Evolutionary conservation across 1,140 invertebrate species (phyloP).

Genomic region (Bombyx mandarina): DNA sequence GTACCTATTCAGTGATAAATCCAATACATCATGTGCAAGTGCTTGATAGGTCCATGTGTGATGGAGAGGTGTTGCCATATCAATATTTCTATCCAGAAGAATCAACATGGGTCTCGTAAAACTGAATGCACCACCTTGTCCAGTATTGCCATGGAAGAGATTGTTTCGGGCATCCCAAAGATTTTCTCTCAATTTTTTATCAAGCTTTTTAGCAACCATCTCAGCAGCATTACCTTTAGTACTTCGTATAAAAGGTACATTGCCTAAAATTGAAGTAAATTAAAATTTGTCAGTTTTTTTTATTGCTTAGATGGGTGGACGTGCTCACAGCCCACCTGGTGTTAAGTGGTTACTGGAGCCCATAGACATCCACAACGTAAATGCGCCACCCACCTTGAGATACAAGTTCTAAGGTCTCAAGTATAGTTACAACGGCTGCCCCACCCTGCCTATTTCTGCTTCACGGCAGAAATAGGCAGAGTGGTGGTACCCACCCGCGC

Average conservation of each 20-base stretch:
- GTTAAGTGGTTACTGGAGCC: too few species aligned
- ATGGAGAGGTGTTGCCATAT: conserved; percentile 97
- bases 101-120: conserved; percentile 95
- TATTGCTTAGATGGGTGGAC: too few species aligned
- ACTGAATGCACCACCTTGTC: conserved; percentile 83
- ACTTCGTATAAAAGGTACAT: conserved; percentile 95
- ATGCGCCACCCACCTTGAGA: too few species aligned
- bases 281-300: neutral
- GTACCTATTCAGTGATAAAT: conserved; percentile 87
- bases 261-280: conserved; percentile 70
- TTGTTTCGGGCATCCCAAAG: conserved; percentile 96
- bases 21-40: conserved; percentile 94
- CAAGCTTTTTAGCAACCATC: conserved; percentile 96
- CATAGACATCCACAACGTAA: too few species aligned
- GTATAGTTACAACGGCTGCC: too few species aligned
- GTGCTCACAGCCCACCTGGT: too few species aligned
- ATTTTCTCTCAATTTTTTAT: conserved; percentile 98
- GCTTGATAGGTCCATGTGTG: conserved; percentile 99
- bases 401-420: too few species aligned
- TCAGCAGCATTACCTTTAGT: conserved; percentile 97
- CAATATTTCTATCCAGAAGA: conserved; percentile 94
- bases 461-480: too few species aligned
- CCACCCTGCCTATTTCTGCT: too few species aligned
- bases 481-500: too few species aligned
- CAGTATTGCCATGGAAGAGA: conserved; percentile 90